Conservation (phyloP, 2,888 invertebrate genomes). For the Halictus ligatus region DNA sequence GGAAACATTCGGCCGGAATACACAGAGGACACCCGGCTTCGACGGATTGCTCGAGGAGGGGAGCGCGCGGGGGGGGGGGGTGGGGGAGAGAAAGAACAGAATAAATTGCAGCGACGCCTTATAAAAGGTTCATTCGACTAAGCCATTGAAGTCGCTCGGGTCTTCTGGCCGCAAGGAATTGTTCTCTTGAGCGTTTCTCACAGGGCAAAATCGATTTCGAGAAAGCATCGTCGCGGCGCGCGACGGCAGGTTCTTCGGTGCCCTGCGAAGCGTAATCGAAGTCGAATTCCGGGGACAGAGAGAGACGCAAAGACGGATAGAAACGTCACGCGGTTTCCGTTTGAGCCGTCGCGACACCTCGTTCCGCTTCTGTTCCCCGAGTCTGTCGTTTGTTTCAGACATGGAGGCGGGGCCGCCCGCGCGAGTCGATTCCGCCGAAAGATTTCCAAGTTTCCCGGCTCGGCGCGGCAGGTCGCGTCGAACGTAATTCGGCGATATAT, state of each 20-base stretch:
- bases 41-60: background rate
- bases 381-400: slow-evolving; percentile 10
- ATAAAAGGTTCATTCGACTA: slow-evolving; percentile 14
- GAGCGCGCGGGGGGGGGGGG: background rate
- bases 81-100: background rate
- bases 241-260: background rate
- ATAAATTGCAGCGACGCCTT: slow-evolving; percentile 11
- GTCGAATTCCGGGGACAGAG: background rate
- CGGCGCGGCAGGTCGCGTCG: background rate
- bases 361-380: background rate
- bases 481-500: slow-evolving; percentile 47
- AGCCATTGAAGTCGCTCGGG: background rate
- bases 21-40: background rate
- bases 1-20: background rate
- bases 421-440: background rate
- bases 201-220: background rate
- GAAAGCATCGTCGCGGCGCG: background rate
- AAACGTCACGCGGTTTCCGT: slow-evolving; percentile 14
- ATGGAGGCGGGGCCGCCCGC: slow-evolving; percentile 4
- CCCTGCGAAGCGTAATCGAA: background rate
- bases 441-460: background rate
- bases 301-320: background rate
- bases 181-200: background rate
- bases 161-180: slow-evolving; percentile 1
- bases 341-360: slow-evolving; percentile 2